These are phyloP conservation scores for Pycnonotus jocosus DNA, from an alignment of 2,113 vertebrate species.

Conservation along the genomic window DNA sequence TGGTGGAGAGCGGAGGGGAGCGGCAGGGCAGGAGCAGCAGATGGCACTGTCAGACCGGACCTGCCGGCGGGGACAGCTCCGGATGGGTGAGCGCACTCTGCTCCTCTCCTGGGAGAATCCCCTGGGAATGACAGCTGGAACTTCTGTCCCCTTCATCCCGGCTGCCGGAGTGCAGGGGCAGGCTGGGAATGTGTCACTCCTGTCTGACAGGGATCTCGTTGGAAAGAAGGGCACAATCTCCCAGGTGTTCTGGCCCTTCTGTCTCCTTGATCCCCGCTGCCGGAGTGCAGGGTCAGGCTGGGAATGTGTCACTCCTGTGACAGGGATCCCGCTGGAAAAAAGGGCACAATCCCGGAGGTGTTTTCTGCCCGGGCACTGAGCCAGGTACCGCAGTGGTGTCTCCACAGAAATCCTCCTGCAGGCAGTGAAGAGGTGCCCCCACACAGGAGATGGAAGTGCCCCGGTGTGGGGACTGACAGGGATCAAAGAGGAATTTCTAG, in stretches of 20 bases:
- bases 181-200: rapidly evolving
- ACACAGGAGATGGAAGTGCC: rapidly evolving
- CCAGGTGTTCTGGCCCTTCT: rapidly evolving
- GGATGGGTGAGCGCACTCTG: too few species aligned
- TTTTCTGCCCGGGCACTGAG: neutral
- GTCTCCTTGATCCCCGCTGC: too few species aligned
- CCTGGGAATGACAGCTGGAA: neutral
- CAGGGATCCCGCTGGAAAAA: neutral
- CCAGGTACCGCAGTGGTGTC: neutral
- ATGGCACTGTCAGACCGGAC: neutral
- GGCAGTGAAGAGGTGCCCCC: rapidly evolving
- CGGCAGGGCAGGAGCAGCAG: neutral
- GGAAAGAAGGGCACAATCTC: neutral
- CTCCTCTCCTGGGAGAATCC: neutral
- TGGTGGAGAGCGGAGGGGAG: neutral
- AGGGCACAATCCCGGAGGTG: rapidly evolving
- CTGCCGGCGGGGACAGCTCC: neutral
- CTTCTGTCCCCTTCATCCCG: neutral
- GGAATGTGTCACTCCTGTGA: rapidly evolving
- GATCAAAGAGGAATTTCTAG: too few species aligned
- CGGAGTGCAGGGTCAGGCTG: too few species aligned
- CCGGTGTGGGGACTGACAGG: too few species aligned
- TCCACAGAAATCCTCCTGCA: neutral
- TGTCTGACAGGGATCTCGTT: too few species aligned
- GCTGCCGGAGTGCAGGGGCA: neutral